Evolutionary conservation across 2,113 vertebrate genomes (phyloP).

Genomic region (Physeter macrocephalus): DNA sequence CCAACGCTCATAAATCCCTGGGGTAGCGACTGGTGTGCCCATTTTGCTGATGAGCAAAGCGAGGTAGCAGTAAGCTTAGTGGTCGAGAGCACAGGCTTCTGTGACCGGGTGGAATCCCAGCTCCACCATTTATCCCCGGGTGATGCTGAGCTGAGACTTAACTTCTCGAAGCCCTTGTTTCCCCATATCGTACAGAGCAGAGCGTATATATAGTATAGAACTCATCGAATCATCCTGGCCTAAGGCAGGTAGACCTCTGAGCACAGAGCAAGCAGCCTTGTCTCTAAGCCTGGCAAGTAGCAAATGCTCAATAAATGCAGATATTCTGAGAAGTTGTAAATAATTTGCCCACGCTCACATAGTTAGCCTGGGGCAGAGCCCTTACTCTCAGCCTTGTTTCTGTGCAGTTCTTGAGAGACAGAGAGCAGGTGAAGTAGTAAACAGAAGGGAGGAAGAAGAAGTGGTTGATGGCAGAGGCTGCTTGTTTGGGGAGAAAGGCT

Average conservation of each 20-base stretch:
- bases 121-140: not conserved
- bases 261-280: not conserved
- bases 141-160: not conserved
- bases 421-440: not conserved
- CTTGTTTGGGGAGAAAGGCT: not conserved
- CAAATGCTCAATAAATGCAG: rapidly evolving
- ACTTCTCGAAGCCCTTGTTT: not conserved
- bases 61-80: not conserved
- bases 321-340: not conserved
- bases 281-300: not conserved
- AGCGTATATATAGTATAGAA: rapidly evolving
- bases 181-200: not conserved
- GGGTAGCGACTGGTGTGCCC: not conserved
- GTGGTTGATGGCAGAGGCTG: not conserved
- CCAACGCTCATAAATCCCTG: rapidly evolving
- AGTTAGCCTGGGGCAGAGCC: not conserved
- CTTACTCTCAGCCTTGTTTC: not conserved
- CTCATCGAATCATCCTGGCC: rapidly evolving
- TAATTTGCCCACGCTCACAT: too few relatives aligned
- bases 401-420: not conserved
- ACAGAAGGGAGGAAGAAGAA: not conserved
- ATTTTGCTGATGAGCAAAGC: not conserved
- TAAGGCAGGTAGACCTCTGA: not conserved
- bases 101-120: not conserved
- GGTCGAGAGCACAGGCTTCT: not conserved